Evolutionary conservation across 1,140 invertebrate species (phyloP), one percentile per base, ranked within the genome.

Genomic region (Bacillus rossius): DNA sequence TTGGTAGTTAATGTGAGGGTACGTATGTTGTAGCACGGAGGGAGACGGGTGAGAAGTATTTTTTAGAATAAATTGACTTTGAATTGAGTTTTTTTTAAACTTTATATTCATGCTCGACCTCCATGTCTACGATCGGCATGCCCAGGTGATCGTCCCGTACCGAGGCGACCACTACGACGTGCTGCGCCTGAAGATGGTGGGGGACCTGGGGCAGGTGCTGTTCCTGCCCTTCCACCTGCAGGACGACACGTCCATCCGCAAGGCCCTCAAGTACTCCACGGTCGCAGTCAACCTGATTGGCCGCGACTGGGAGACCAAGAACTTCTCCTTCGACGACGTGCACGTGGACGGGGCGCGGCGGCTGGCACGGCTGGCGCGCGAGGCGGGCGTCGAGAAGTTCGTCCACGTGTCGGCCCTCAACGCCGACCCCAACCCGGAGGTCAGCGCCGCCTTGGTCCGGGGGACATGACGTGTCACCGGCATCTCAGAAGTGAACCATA

Each of bases 231-330:
- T 85, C 71, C 67, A 95, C 69, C 67, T 99, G 19, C 78, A 80
- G 42, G 93, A 99, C 79, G 92, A 96, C 67, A 87, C 89, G n/a
- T 86, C 87, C 0, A 88, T 99, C 63, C 75, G 83, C 3, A 92
- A 89, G 73, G 87, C 87, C 10, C 82, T 99, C 4, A 89, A 91
- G 67, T 92, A 99, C 77, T 99, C 96, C 0, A 98, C 99, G 79
- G 90, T 99, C 59, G 97, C 99, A 1, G 86, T 99, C 61, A 99
- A 99, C 76, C 77, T 98, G 37, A 84, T 99, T 66, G 96, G 96
- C 20, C 79, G 88, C 51, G 87, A 96, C 62, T 94, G 85, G 78
- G 92, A 96, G 74, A 99, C 96, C 0, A 88, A 81, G 76, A 95
- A 95, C 71, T 97, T 88, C 61, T 83, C 76, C 45, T 94, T 84